phyloP scores from a whole-genome alignment of 2,113 vertebrate species.

The Triplophysa rosa region DNA sequence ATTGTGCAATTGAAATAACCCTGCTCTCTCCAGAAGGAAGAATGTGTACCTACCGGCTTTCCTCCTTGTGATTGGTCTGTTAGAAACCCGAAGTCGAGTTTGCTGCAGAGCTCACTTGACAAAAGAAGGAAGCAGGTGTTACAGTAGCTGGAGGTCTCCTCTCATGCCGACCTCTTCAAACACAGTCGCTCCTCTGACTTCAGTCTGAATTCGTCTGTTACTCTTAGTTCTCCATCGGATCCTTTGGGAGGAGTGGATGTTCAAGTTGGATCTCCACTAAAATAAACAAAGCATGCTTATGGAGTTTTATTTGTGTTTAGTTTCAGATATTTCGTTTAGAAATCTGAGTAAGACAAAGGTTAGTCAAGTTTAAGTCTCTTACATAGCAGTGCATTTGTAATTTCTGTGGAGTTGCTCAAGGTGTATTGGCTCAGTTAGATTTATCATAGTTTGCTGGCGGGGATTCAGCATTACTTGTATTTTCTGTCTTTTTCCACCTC shows the following conservation, averaged over 20 bases:
- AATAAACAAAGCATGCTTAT: slow-evolving; percentile 3
- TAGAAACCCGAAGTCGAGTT: not conserved
- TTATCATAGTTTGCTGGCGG: not conserved
- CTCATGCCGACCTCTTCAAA: not conserved
- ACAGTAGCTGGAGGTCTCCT: slow-evolving; percentile 9
- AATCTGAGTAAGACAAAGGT: not conserved
- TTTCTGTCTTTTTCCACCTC: not conserved
- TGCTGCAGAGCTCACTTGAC: not conserved
- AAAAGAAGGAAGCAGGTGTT: slow-evolving; percentile 17
- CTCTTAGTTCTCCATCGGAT: not conserved
- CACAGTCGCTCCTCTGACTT: not conserved
- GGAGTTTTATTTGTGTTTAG: not conserved
- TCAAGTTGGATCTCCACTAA: not conserved
- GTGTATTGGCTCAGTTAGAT: not conserved
- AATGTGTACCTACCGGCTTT: not conserved
- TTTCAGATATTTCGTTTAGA: not conserved
- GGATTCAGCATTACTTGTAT: not conserved
- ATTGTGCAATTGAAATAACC: not conserved
- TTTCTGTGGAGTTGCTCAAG: not conserved
- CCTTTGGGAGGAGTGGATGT: not conserved
- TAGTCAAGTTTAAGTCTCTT: not conserved
- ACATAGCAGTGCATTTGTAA: not conserved
- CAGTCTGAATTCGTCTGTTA: not conserved
- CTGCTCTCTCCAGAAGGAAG: not conserved
- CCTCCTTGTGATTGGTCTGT: slow-evolving; percentile 5